These are phyloP conservation scores for Elysia chlorotica DNA, from an alignment of 1,140 invertebrate genomes.

Conservation along the genomic window DNA sequence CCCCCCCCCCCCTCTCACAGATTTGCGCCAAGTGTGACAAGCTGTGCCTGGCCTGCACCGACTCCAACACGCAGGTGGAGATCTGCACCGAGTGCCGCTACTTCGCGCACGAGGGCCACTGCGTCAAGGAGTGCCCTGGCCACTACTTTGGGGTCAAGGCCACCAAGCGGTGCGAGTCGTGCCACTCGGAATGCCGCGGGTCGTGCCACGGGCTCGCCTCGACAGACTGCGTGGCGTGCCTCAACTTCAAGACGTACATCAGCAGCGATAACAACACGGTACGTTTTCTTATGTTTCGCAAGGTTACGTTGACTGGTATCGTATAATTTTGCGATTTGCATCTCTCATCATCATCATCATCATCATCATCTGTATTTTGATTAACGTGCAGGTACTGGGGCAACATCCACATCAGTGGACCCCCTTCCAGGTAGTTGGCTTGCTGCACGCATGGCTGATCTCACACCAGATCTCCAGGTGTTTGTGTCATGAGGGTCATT, in stretches of 20 bases:
- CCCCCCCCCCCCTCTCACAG: too few species aligned
- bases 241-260: constrained; percentile 81
- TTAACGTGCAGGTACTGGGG: too few species aligned
- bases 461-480: too few species aligned
- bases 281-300: too few species aligned
- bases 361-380: too few species aligned
- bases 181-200: constrained; percentile 77
- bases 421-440: too few species aligned
- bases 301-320: too few species aligned
- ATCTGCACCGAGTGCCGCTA: constrained; percentile 47
- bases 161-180: constrained; percentile 34
- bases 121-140: constrained; percentile 74
- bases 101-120: constrained; percentile 58
- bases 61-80: constrained; percentile 61
- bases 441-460: too few species aligned
- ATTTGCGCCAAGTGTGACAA: constrained; percentile 76
- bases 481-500: too few species aligned
- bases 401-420: too few species aligned
- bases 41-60: constrained; percentile 85
- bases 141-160: constrained; percentile 26
- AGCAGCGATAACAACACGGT: constrained; percentile 50
- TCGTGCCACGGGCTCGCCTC: constrained; percentile 81
- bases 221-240: constrained; percentile 81
- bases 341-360: too few species aligned
- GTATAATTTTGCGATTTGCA: too few species aligned